Evolutionary conservation across 1,140 invertebrate species (phyloP).

Genomic region (Trachymyrmex cornetzi): DNA sequence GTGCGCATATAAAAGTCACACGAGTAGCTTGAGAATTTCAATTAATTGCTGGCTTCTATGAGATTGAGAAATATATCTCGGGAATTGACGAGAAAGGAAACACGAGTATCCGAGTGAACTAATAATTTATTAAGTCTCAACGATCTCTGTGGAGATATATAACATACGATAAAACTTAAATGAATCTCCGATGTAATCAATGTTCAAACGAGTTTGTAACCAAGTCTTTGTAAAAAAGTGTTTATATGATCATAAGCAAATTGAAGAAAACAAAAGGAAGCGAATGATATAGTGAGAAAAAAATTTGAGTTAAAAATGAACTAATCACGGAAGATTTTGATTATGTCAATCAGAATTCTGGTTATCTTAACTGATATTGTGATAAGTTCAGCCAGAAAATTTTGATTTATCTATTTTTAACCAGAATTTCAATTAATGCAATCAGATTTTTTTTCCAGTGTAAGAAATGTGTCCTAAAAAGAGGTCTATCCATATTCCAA

Average conservation of each 20-base stretch:
- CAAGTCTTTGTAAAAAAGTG: not conserved
- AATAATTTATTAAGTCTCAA: constrained; percentile 18
- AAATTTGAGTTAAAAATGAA: too few relatives aligned
- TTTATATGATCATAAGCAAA: not conserved
- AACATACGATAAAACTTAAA: not conserved
- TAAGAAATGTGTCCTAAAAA: not conserved
- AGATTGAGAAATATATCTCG: not conserved
- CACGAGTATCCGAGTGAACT: not conserved
- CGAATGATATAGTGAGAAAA: not conserved
- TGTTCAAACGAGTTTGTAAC: not conserved
- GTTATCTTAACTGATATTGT: too few relatives aligned
- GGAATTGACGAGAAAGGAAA: not conserved
- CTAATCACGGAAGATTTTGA: too few relatives aligned
- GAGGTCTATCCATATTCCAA: not conserved
- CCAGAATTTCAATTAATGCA: too few relatives aligned
- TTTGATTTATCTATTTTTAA: too few relatives aligned
- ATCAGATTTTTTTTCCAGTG: too few relatives aligned
- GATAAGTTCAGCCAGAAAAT: not conserved
- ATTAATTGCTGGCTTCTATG: not conserved
- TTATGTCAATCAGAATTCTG: too few relatives aligned
- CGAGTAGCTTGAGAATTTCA: not conserved
- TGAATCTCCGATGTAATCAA: not conserved
- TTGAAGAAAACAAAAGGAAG: not conserved
- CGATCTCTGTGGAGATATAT: not conserved
- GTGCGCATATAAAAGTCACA: not conserved